Evolutionary conservation across 2,797 vertebrate genomes (phyloP), one percentile per base, ranked within the genome.

Genomic region (Spheniscus humboldti): DNA sequence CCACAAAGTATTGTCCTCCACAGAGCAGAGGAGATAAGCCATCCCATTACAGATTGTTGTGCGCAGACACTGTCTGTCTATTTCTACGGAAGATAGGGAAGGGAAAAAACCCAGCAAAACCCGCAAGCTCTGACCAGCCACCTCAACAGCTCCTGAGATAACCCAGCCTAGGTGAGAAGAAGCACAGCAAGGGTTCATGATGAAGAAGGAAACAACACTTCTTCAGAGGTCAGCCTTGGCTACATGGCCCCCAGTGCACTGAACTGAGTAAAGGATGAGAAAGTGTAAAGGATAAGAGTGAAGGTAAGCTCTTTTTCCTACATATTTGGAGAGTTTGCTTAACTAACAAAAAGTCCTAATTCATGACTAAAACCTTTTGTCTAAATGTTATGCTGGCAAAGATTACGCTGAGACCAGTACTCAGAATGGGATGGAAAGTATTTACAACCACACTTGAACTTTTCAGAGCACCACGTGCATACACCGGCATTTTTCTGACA

Each of bases 281-380:
- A 72, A 90, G 9, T 31, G 6, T 67, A 57, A 87, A 92, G 85
- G 56, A 79, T 79, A 67, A 53, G 27, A 74, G 25, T 63, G 23
- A 74, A 89, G 94, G 95, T 97, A 94, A 95, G 92, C 43, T 82
- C 43, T 90, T 93, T 68, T 69, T 67, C 50, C 57, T 85, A 74
- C 1, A 0, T 66, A 41, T 66, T 86, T 89, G 33, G 23, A 39
- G 56, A 82, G 25, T 73, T 43, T 41, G 23, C 47, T 63, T 77
- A 76, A 84, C 52, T 79, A 56, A 45, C 17, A 64, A 55, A 84
- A 94, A 73, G 17, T 19, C 28, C 6, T 67, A 80, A 66, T 10
- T 92, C 35, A 37, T 63, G 27, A 74, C 72, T 52, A 43, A 90
- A 91, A 76, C 10, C 25, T 82, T 91, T 89, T 86, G 15, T 76